A percentile compares a stretch with the other conserved stretches of the same genome.
These are phyloP conservation scores for Thereva unica DNA, from an alignment of 2,888 invertebrate genomes.

Conservation along the genomic window DNA sequence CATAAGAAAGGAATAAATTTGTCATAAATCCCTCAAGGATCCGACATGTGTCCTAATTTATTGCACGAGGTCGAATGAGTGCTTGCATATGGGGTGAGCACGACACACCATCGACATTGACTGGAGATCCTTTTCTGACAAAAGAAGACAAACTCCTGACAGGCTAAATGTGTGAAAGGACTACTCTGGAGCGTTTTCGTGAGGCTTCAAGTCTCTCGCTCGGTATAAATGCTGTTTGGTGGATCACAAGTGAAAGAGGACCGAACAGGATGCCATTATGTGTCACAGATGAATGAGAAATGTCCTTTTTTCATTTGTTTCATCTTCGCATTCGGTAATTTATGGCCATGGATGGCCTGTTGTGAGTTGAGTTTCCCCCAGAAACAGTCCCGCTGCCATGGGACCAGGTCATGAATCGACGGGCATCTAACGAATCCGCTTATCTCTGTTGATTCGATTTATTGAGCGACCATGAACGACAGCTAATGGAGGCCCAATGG, in stretches of 20 bases:
- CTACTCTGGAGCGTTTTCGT: conserved; percentile 8
- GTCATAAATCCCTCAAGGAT: conserved; percentile 45
- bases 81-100: conserved; percentile 39
- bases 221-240: not conserved
- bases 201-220: not conserved
- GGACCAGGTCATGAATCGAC: not conserved
- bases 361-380: no score
- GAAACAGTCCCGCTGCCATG: no score
- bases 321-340: conserved; percentile 33
- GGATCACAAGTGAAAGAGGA: conserved; percentile 38
- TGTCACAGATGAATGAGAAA: conserved; percentile 41
- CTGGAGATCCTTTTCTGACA: conserved; percentile 23
- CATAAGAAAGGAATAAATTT: conserved; percentile 44
- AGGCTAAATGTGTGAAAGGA: conserved; percentile 41
- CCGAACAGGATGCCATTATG: conserved; percentile 40
- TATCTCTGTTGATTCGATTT: conserved; percentile 22
- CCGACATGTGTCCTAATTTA: conserved; percentile 44
- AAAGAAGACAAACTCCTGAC: conserved; percentile 37
- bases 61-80: conserved; percentile 37
- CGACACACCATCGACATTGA: conserved; percentile 19
- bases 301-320: conserved; percentile 40
- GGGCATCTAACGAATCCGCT: conserved; percentile 31
- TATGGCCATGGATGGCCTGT: conserved; percentile 37
- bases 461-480: conserved; percentile 7
- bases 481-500: not conserved